These are phyloP conservation scores for Cinclus cinclus DNA, from an alignment of 2,113 vertebrate genomes.

Conservation along the genomic window DNA sequence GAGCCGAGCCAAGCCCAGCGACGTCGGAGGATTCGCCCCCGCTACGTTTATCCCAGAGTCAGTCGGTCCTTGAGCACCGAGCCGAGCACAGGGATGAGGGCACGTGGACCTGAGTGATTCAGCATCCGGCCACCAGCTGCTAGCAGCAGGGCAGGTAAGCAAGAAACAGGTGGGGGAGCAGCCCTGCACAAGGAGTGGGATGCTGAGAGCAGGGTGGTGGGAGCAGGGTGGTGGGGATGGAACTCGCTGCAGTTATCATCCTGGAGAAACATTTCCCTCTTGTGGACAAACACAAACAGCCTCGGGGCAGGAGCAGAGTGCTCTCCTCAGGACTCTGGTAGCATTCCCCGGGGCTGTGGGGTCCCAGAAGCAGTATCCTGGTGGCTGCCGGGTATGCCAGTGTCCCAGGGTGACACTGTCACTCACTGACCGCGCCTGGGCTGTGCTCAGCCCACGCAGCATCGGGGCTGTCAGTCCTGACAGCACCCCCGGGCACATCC, in stretches of 20 bases:
- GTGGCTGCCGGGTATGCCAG: not conserved
- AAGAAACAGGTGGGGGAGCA: not conserved
- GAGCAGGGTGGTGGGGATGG: not conserved
- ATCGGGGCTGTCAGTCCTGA: not conserved
- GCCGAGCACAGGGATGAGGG: not conserved
- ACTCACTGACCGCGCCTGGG: not conserved
- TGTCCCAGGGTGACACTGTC: not conserved
- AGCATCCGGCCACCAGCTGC: not conserved
- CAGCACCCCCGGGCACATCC: not conserved
- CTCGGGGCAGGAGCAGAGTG: not conserved
- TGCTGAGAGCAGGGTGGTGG: not conserved
- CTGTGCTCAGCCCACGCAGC: not conserved
- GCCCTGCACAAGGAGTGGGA: not conserved
- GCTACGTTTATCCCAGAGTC: not conserved
- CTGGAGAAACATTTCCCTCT: conserved; percentile 59
- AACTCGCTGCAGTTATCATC: rapidly evolving
- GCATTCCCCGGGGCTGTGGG: rapidly evolving
- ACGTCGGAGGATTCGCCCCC: not conserved
- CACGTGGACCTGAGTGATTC: not conserved
- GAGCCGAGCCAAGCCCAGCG: not conserved
- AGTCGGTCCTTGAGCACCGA: not conserved
- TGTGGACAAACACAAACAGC: conserved; percentile 23
- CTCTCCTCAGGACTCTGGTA: rapidly evolving
- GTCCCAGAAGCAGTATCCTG: not conserved
- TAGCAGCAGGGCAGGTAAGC: not conserved